Evolutionary conservation across 2,797 vertebrate species (phyloP).

Genomic region (Poecile montanus): DNA sequence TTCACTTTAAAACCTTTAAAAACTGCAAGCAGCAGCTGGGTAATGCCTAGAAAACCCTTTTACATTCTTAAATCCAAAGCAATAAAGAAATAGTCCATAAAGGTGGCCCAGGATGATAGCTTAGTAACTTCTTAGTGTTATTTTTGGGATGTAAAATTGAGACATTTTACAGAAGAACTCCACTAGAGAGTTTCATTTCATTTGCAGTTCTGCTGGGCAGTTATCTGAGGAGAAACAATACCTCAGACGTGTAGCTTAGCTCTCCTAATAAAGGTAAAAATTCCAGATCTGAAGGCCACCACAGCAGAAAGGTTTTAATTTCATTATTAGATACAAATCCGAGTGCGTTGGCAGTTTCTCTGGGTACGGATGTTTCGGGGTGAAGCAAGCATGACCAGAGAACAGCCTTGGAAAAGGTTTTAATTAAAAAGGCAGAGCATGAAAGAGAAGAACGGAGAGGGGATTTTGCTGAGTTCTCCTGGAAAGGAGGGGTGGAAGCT

Average conservation of each 20-base stretch:
- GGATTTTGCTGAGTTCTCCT: background rate
- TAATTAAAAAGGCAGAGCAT: background rate
- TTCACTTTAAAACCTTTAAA: background rate
- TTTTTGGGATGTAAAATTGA: conserved; percentile 14
- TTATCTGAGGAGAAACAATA: conserved; percentile 13
- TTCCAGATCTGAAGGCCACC: background rate
- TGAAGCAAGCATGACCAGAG: background rate
- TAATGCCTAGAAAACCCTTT: background rate
- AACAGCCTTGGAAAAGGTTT: background rate
- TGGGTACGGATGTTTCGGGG: background rate
- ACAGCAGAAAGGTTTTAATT: background rate
- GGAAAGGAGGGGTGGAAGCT: background rate
- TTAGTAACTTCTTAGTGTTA: background rate
- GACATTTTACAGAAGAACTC: background rate
- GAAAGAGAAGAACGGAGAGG: background rate
- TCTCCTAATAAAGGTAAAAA: background rate
- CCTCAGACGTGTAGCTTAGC: background rate
- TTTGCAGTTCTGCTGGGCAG: background rate
- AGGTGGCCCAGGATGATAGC: background rate
- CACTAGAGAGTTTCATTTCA: background rate
- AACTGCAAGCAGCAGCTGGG: background rate
- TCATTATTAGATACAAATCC: background rate
- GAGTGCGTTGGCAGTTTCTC: background rate
- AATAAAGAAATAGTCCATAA: background rate
- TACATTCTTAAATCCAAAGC: background rate